Percentiles rank a stretch among this genome's conserved stretches.
phyloP scores from a whole-genome alignment of 2,797 vertebrate species.

The Chaetodon trifasciatus region DNA sequence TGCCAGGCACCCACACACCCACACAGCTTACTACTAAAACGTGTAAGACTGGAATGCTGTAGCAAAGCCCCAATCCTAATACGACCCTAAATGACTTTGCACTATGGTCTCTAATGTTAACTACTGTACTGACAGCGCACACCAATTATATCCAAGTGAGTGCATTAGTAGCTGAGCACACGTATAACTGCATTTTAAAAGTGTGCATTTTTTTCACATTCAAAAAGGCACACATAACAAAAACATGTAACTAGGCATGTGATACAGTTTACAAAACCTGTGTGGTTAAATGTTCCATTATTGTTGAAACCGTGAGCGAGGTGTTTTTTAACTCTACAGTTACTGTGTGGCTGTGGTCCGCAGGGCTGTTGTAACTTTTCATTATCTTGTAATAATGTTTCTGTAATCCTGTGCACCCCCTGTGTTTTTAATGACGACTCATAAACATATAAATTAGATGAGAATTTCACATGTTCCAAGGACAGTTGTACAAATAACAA shows the following conservation, averaged over 20 bases:
- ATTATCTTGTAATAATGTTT: constrained; percentile 16
- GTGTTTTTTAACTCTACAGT: constrained; percentile 12
- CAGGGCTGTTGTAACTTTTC: constrained; percentile 27
- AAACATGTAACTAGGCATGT: constrained; percentile 33
- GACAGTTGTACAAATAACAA: constrained; percentile 23
- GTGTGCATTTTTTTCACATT: neutral
- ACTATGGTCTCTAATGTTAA: constrained; percentile 16
- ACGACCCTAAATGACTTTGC: constrained; percentile 20
- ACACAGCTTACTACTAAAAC: constrained; percentile 34
- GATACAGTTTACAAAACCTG: neutral
- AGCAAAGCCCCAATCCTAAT: constrained; percentile 16
- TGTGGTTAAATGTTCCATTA: neutral
- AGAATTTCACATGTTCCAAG: neutral
- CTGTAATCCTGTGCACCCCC: neutral
- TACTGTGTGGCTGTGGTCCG: constrained; percentile 24
- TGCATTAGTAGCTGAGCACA: neutral
- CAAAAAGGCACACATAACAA: constrained; percentile 16
- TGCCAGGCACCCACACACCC: constrained; percentile 24
- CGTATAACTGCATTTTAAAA: neutral
- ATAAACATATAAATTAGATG: constrained; percentile 10
- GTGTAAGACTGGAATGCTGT: constrained; percentile 14
- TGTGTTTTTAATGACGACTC: constrained; percentile 26
- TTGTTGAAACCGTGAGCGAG: constrained; percentile 2
- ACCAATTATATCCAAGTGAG: constrained; percentile 11
- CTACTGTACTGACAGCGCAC: neutral